Evolutionary conservation across 2,888 invertebrate species (phyloP), one percentile per base, ranked within the genome.

Genomic region (Molanna angustata): DNA sequence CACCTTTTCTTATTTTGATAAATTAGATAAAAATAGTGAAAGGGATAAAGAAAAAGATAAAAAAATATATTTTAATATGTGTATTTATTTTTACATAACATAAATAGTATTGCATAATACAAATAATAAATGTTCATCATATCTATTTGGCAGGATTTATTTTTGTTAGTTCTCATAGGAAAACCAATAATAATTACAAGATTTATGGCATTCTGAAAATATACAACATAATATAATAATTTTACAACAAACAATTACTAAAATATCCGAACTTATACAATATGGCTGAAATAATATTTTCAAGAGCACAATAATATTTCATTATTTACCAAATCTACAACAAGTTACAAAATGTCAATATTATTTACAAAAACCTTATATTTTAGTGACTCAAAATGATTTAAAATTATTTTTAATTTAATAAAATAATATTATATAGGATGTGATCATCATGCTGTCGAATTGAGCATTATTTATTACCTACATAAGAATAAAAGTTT

Each of bases 61-160:
- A n/a, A n/a, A n/a, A n/a, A n/a, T n/a, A n/a, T n/a, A n/a, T n/a
- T n/a, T n/a, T n/a, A n/a, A n/a, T 35, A 4, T 35, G 35, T 50
- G 50, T 50, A 44, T 52, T 49, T 53, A 45, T 45, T 46, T 52
- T 45, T 39, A 52, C 41, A 45, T 47, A 55, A 48, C 47, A 52
- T 52, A 51, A 51, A 46, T 51, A 55, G 46, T 31, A 37, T 48
- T 44, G 52, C 55, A 51, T 41, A 40, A 44, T 55, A 17, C 44
- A 49, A 45, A 42, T 48, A 48, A 55, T 52, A 47, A 55, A 42
- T n/a, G n/a, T 46, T 48, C 42, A 51, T 51, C 39, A 39, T 55
- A 42, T 55, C 44, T 48, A 55, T 55, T 55, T 55, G 55, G 52
- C 51, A 52, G 51, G 51, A 52, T 41, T 55, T 47, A 43, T 45